Conservation (phyloP, 1,140 invertebrate genomes). For the Cydia splendana region DNA sequence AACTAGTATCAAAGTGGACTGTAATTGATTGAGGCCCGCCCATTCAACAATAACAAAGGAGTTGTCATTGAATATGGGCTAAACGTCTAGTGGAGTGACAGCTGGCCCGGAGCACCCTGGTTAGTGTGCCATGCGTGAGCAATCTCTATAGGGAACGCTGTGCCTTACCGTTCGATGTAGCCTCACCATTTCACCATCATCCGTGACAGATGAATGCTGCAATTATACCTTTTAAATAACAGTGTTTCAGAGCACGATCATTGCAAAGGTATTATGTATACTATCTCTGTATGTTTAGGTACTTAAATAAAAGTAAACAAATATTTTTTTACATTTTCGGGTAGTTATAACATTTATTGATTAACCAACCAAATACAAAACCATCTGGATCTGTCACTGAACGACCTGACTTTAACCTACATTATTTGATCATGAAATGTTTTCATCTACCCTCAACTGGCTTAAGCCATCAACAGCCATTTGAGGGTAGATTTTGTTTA, state of each 20-base stretch:
- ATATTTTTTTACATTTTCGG: too few relatives aligned
- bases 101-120: conserved; percentile 39
- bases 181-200: conserved; percentile 12
- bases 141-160: conserved; percentile 39
- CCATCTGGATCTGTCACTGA: too few relatives aligned
- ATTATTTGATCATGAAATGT: too few relatives aligned
- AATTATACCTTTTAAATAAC: conserved; percentile 41
- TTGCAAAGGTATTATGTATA: background rate
- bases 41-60: conserved; percentile 30
- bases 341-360: too few relatives aligned
- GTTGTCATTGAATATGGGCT: conserved; percentile 27
- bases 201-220: conserved; percentile 21
- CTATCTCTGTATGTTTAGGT: too few relatives aligned
- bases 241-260: conserved; percentile 24
- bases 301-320: too few relatives aligned
- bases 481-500: too few relatives aligned
- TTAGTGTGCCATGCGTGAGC: conserved; percentile 55
- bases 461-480: too few relatives aligned
- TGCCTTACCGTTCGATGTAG: conserved; percentile 12
- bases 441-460: too few relatives aligned
- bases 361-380: too few relatives aligned
- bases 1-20: conserved; percentile 13
- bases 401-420: too few relatives aligned
- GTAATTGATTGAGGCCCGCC: conserved; percentile 26
- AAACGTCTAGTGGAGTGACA: conserved; percentile 26